A percentile compares a stretch with the other conserved stretches of the same genome.
These are phyloP conservation scores for Larimichthys crocea DNA, from an alignment of 2,113 vertebrate genomes.

Conservation along the genomic window DNA sequence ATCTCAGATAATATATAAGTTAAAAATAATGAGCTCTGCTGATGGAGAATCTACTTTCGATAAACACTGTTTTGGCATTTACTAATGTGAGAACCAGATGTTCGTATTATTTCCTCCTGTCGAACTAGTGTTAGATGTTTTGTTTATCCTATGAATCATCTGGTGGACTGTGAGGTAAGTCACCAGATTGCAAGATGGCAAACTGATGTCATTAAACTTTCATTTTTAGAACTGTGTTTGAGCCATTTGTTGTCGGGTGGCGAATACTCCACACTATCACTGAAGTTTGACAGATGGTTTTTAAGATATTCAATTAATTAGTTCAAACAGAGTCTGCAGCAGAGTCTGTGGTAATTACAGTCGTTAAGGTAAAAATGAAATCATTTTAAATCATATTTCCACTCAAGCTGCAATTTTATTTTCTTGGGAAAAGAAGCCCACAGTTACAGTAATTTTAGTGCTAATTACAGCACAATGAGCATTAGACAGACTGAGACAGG, in stretches of 20 bases:
- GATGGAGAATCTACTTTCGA: not conserved
- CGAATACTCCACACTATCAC: not conserved
- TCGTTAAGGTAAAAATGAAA: not conserved
- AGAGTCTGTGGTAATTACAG: not conserved
- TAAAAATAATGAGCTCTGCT: too few species aligned
- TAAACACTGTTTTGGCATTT: not conserved
- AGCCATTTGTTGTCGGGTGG: not conserved
- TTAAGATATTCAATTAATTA: slow-evolving; percentile 6
- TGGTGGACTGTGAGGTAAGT: not conserved
- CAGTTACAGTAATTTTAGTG: not conserved
- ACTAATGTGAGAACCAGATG: not conserved
- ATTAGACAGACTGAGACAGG: not conserved
- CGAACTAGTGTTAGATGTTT: not conserved
- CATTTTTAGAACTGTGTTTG: not conserved
- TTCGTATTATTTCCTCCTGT: too few species aligned
- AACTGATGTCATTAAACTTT: not conserved
- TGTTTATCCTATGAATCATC: not conserved
- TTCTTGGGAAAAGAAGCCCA: not conserved
- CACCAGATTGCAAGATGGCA: not conserved
- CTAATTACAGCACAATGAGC: slow-evolving; percentile 40
- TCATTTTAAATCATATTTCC: not conserved
- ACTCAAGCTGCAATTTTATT: slow-evolving; percentile 10
- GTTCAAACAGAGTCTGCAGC: not conserved
- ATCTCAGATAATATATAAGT: not conserved
- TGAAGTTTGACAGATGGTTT: not conserved